Evolutionary conservation across 2,113 vertebrate genomes (phyloP).

Genomic region (Otolemur garnettii): DNA sequence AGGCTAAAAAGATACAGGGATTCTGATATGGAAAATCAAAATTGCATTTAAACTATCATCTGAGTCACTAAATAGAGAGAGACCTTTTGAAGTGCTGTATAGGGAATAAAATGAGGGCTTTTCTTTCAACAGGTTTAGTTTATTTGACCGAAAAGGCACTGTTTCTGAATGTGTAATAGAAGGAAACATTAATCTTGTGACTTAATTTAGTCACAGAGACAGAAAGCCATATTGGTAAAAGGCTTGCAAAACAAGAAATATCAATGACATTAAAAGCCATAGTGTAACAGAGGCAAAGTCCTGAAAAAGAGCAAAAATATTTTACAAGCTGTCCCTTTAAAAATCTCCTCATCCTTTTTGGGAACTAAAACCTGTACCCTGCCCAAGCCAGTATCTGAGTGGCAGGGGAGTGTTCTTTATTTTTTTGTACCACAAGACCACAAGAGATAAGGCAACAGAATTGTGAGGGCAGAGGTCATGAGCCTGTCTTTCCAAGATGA

Average conservation of each 20-base stretch:
- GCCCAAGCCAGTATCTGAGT: no score
- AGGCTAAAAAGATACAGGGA: constrained; percentile 53
- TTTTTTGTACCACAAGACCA: no score
- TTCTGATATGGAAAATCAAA: constrained; percentile 53
- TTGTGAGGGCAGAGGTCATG: no score
- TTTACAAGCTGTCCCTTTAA: no score
- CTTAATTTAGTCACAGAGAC: constrained; percentile 3
- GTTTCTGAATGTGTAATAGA: constrained; percentile 38
- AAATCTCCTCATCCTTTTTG: no score
- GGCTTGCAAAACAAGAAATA: background rate
- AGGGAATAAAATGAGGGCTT: constrained; percentile 52
- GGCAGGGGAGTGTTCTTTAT: no score
- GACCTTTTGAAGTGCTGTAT: constrained; percentile 66
- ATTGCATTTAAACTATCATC: constrained; percentile 63
- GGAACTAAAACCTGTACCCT: no score
- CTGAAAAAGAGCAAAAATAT: no score
- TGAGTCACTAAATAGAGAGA: constrained; percentile 58
- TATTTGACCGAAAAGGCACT: constrained; percentile 51
- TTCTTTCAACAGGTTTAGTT: constrained; percentile 50
- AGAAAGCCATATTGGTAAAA: background rate
- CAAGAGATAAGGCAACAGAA: no score
- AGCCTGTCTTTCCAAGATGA: no score
- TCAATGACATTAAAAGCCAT: background rate
- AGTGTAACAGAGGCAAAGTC: background rate
- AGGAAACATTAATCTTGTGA: constrained; percentile 8